Percentiles rank a stretch among this genome's conserved stretches.
These are phyloP conservation scores for Neopipo cinnamomea DNA, from an alignment of 2,113 vertebrate genomes.

Conservation along the genomic window DNA sequence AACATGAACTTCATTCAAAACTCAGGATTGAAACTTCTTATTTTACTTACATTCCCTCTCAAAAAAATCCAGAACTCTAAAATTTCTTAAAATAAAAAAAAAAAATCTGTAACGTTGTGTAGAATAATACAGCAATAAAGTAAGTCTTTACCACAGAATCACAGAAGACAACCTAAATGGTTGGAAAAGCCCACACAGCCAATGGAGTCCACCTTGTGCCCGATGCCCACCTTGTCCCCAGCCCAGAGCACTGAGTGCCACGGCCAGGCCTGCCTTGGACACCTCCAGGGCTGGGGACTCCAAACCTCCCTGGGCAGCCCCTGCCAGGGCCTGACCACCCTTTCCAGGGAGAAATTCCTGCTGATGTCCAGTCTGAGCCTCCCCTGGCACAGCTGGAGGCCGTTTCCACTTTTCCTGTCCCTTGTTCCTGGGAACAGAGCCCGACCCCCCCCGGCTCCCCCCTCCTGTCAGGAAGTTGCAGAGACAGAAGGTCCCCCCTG, in stretches of 20 bases:
- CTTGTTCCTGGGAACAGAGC: background rate
- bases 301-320: background rate
- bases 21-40: background rate
- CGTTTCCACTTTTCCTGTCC: background rate
- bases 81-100: background rate
- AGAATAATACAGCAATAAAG: background rate
- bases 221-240: background rate
- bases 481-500: no score
- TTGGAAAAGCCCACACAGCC: background rate
- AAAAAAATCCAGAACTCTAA: background rate
- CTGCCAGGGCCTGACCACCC: background rate
- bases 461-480: background rate
- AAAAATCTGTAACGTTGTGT: background rate
- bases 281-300: no score
- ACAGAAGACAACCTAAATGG: background rate
- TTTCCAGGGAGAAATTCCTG: background rate
- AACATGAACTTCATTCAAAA: background rate
- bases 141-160: background rate
- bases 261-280: no score
- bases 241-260: background rate
- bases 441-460: no score
- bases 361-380: background rate
- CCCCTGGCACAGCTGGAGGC: background rate
- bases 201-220: background rate
- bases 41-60: background rate